Percentiles rank a stretch among this genome's conserved stretches.
Evolutionary conservation across 1,140 invertebrate species (phyloP).

Genomic region (Yoshiicerus persimilis): DNA sequence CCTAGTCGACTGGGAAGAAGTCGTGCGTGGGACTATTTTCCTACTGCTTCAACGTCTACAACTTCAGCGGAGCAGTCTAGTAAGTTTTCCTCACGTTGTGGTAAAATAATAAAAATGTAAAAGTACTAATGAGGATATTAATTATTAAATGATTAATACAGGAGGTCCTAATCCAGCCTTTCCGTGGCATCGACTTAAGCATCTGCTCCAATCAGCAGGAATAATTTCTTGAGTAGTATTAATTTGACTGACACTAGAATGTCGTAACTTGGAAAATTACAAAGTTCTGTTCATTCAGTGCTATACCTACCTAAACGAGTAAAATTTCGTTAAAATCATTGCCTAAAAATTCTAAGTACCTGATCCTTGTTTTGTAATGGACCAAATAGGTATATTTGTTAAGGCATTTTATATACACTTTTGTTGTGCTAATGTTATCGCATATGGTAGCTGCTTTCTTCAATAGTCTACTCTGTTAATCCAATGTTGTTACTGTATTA

Average conservation of each 20-base stretch:
- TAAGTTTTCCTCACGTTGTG: background rate
- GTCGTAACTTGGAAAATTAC: background rate
- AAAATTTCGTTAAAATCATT: no score
- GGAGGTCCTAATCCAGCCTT: constrained; percentile 56
- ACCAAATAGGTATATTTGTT: background rate
- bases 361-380: background rate
- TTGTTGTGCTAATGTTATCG: background rate
- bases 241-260: background rate
- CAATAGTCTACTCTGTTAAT: background rate
- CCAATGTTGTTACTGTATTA: background rate
- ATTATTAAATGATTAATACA: background rate
- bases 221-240: constrained; percentile 30
- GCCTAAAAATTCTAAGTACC: no score
- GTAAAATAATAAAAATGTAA: background rate
- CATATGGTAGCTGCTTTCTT: background rate
- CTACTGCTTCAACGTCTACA: background rate
- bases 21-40: background rate
- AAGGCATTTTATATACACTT: background rate
- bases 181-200: constrained; percentile 71
- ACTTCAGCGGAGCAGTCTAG: background rate
- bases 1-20: constrained; percentile 50
- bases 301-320: no score
- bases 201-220: constrained; percentile 54
- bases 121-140: background rate
- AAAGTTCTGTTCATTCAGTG: background rate